Conservation (phyloP, 2,797 vertebrate species). For the Trachops cirrhosus region DNA sequence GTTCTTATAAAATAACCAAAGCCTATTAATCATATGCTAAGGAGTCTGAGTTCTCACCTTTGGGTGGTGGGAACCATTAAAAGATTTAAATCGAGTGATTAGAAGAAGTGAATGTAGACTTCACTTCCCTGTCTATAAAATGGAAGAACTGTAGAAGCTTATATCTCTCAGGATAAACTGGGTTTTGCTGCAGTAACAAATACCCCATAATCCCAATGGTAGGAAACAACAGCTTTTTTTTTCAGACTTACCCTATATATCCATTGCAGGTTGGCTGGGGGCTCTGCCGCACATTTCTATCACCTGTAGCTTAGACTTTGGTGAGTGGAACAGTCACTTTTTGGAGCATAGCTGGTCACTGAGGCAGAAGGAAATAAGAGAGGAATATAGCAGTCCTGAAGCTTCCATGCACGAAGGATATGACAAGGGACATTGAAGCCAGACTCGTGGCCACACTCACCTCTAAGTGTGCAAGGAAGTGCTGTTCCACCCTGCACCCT, state of each 20-base stretch:
- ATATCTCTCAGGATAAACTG: background rate
- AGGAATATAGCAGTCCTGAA: background rate
- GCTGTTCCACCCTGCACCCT: background rate
- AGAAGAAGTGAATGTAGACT: background rate
- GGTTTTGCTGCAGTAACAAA: background rate
- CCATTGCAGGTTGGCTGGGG: background rate
- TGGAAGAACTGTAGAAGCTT: background rate
- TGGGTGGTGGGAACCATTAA: background rate
- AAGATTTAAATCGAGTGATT: background rate
- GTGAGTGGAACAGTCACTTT: background rate
- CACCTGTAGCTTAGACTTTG: background rate
- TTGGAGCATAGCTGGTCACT: background rate
- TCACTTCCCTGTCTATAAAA: background rate
- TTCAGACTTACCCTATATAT: background rate
- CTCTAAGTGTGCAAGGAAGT: background rate
- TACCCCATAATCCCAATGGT: background rate
- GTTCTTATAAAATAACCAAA: background rate
- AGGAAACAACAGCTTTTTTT: background rate
- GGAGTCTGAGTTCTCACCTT: background rate
- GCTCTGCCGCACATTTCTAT: background rate
- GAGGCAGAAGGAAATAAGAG: background rate
- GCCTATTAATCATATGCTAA: background rate
- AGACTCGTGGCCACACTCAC: accelerated
- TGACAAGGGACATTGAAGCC: background rate
- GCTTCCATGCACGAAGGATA: too few species aligned